Evolutionary conservation across 2,888 invertebrate species (phyloP), one percentile per base, ranked within the genome.

Genomic region (Tenthredo scrophulariae): DNA sequence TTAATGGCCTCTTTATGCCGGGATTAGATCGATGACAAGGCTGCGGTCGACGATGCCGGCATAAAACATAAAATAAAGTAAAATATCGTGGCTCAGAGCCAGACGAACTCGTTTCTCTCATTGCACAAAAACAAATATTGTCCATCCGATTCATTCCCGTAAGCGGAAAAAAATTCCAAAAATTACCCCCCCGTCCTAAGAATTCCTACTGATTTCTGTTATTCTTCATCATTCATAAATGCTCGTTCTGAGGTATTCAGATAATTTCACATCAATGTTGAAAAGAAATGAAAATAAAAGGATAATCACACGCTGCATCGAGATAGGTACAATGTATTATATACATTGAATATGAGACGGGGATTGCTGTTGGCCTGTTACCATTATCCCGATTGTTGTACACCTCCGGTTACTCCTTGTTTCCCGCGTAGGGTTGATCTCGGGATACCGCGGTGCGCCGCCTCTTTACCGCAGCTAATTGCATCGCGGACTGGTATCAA

Each of bases 21-120:
- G 75, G 79, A 85, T 85, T 82, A 82, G 58, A 82, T 86, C 85
- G 86, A 85, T 75, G 85, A 84, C 54, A 77, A 79, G 79, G 75
- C 62, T 84, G 77, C 62, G 58, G 58, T 40, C 40, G 58, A 80
- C 37, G 62, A 46, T 50, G 77, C 77, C 54, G 43, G 15, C 43
- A 43, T 33, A 26, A 74, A 77, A 54, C 50, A 77, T 54, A 29
- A 77, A 50, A 54, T 77, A 33, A 77, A 77, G 26, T 50, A 6
- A 77, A 77, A 77, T 77, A 50, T 77, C 77, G 33, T 77, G 77
- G 77, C 77, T 33, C 15, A 1, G 50, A 54, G 77, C 77, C 77
- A 77, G 18, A 33, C 13, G 9, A 54, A 77, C 50, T 15, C 77
- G 77, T 50, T 50, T 54, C 29, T 50, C 74, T 74, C 26, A 74